These are phyloP conservation scores for Calcarius lapponicus DNA, from an alignment of 2,797 vertebrate species.

Conservation along the genomic window DNA sequence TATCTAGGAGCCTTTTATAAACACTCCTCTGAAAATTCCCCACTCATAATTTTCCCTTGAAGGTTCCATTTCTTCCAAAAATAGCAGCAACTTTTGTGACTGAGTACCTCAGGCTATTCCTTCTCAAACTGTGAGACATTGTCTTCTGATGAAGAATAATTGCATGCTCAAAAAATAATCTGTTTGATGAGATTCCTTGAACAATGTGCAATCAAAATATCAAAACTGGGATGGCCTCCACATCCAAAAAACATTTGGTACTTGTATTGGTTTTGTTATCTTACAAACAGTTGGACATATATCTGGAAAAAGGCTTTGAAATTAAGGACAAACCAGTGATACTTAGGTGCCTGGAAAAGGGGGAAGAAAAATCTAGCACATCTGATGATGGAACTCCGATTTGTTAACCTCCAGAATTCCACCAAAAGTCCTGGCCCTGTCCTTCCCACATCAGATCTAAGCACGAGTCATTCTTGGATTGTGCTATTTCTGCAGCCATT, in stretches of 20 bases:
- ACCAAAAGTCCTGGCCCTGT: not conserved
- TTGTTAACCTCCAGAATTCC: not conserved
- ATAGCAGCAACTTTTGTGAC: not conserved
- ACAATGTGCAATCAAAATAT: not conserved
- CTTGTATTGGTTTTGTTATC: not conserved
- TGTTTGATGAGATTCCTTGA: not conserved
- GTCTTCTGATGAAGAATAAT: not conserved
- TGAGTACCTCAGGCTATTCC: not conserved
- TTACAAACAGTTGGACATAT: not conserved
- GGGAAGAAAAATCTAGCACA: not conserved
- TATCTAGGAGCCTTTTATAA: not conserved
- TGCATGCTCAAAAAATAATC: not conserved
- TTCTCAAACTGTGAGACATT: not conserved
- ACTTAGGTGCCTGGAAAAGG: not conserved
- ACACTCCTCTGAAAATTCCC: not conserved
- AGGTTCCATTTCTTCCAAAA: not conserved
- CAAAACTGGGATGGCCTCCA: not conserved
- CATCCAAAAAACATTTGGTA: not conserved
- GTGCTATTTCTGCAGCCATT: not conserved
- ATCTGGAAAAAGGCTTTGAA: not conserved
- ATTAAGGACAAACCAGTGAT: not conserved
- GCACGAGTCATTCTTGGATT: not conserved
- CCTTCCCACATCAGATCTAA: not conserved
- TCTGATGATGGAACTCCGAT: not conserved
- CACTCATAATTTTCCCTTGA: not conserved